These are phyloP conservation scores for Poeciliopsis turneri DNA, from an alignment of 2,797 vertebrate species.

Conservation along the genomic window DNA sequence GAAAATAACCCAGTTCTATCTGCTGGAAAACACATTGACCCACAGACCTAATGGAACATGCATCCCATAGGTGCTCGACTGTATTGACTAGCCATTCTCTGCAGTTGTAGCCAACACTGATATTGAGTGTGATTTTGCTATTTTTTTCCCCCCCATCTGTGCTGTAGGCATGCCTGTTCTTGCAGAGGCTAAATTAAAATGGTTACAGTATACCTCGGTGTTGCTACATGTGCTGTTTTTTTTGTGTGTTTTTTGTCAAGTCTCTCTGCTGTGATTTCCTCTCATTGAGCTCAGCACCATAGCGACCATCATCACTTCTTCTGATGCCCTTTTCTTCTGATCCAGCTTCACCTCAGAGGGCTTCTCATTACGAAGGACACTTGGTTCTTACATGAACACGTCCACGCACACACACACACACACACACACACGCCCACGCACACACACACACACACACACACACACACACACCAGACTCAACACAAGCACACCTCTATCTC, in stretches of 20 bases:
- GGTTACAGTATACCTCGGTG: slow-evolving; percentile 38
- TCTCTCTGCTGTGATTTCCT: slow-evolving; percentile 49
- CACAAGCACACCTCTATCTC: slow-evolving; percentile 9
- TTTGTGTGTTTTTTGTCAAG: not conserved
- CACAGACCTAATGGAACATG: slow-evolving; percentile 68
- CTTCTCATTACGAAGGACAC: slow-evolving; percentile 59
- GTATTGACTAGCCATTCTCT: slow-evolving; percentile 74
- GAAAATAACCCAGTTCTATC: slow-evolving; percentile 69
- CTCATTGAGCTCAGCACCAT: slow-evolving; percentile 43
- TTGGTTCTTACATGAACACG: slow-evolving; percentile 39
- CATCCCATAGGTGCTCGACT: slow-evolving; percentile 64
- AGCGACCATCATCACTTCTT: slow-evolving; percentile 65
- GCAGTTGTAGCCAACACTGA: slow-evolving; percentile 66
- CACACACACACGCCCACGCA: slow-evolving; percentile 1
- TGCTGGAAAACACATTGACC: slow-evolving; percentile 76
- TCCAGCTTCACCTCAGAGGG: slow-evolving; percentile 62
- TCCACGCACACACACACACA: not conserved
- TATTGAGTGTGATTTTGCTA: slow-evolving; percentile 64
- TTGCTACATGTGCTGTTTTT: slow-evolving; percentile 30
- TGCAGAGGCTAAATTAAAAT: slow-evolving; percentile 55
- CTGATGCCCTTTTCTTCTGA: slow-evolving; percentile 64
- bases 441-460: not conserved
- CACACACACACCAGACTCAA: not conserved
- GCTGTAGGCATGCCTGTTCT: slow-evolving; percentile 45
- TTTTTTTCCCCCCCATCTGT: slow-evolving; percentile 37